Conservation (phyloP, 92 coral and sea anemone genomes). For the Muricea muricata region DNA sequence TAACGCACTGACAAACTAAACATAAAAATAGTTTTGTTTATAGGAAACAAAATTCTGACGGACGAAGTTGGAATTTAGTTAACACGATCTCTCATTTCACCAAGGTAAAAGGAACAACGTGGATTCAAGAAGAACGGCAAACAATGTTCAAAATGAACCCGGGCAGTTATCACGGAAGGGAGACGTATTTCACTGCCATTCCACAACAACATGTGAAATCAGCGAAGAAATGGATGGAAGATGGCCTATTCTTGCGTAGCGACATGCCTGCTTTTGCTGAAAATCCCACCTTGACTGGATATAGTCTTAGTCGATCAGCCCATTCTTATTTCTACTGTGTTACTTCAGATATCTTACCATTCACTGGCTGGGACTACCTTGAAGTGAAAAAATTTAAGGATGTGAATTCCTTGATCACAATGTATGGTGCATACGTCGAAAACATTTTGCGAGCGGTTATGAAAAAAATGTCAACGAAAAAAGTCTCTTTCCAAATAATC, state of each 20-base stretch:
- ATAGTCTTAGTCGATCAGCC: not conserved
- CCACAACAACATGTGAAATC: conserved; percentile 68
- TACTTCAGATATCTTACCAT: conserved; percentile 49
- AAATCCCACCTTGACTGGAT: conserved; percentile 74
- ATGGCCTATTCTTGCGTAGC: conserved; percentile 58
- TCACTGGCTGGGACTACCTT: conserved; percentile 76
- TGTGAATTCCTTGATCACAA: conserved; percentile 40
- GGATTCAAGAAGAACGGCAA: conserved; percentile 57
- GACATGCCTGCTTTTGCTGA: conserved; percentile 40
- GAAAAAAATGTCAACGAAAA: conserved; percentile 35
- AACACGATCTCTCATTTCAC: too few species aligned
- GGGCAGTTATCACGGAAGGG: not conserved
- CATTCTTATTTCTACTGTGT: conserved; percentile 38
- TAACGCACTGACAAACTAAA: too few species aligned
- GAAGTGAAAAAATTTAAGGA: conserved; percentile 44
- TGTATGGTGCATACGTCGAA: conserved; percentile 67
- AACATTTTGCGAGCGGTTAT: conserved; percentile 52
- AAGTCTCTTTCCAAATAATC: conserved; percentile 53
- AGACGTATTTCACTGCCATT: conserved; percentile 49
- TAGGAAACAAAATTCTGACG: too few species aligned
- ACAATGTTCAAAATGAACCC: not conserved
- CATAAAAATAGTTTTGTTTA: too few species aligned
- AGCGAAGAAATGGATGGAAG: conserved; percentile 66
- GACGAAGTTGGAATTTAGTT: too few species aligned
- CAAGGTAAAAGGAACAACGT: conserved; percentile 21